Evolutionary conservation across 2,888 invertebrate species (phyloP).

Genomic region (Tetrapedia diversipes): DNA sequence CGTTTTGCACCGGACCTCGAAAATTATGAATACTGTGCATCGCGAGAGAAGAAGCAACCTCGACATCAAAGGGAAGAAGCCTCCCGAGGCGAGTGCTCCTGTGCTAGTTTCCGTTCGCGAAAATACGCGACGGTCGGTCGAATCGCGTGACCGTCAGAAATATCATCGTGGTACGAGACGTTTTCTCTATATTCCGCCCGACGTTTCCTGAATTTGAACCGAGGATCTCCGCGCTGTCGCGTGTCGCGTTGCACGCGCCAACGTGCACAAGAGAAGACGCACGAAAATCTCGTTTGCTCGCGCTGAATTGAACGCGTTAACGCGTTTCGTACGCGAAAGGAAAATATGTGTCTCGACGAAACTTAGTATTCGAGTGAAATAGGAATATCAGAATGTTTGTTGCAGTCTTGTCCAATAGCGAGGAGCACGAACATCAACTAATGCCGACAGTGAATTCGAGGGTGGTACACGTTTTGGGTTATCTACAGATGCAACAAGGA

Average conservation of each 20-base stretch:
- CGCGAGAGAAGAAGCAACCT: background rate
- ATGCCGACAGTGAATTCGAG: too few relatives aligned
- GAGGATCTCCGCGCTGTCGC: background rate
- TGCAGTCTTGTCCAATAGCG: too few relatives aligned
- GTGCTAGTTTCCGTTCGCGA: background rate
- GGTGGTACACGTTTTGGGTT: too few relatives aligned
- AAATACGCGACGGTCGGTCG: conserved; percentile 17
- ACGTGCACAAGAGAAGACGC: background rate
- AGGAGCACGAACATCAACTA: too few relatives aligned
- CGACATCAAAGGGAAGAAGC: conserved; percentile 20
- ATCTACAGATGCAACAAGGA: too few relatives aligned
- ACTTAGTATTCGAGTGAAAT: too few relatives aligned
- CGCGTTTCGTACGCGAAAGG: background rate
- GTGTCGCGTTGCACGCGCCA: background rate
- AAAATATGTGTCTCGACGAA: too few relatives aligned
- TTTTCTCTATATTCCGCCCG: background rate
- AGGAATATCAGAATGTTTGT: too few relatives aligned
- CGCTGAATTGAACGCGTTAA: background rate
- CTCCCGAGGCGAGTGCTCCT: background rate
- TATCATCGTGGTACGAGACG: background rate
- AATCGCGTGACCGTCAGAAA: conserved; percentile 19
- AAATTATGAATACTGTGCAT: conserved; percentile 20
- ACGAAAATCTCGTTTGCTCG: background rate
- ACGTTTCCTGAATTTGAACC: background rate
- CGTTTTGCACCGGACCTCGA: background rate